Evolutionary conservation across 1,140 invertebrate genomes (phyloP), one percentile per base, ranked within the genome.

Genomic region (Leptinotarsa undecemlineata): DNA sequence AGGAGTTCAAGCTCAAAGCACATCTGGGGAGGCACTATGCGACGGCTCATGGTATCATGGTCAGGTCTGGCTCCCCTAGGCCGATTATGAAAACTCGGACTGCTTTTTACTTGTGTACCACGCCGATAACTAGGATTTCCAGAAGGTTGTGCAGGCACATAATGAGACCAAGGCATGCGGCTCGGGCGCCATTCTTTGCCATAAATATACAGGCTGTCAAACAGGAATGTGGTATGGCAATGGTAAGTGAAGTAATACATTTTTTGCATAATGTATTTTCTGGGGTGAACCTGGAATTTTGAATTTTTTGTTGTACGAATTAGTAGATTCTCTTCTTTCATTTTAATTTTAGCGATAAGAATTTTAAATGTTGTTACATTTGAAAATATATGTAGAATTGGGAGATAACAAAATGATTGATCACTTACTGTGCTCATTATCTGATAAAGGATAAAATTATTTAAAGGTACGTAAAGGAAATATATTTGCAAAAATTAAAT

Each of bases 81-180:
- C 96, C 96, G 23, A 94, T 98, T 0, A 97, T 98, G 95, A 98
- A 98, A 87, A 98, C 97, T 60, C 90, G 96, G 80, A 96, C 96
- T 76, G 96, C 96, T 33, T 98, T 98, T 87, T 98, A 97, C 87
- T 88, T 98, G 78, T 91, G 94, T 82, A 96, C 94, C 4, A 96
- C 96, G 77, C 91, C 94, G 48, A 87, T 96, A 79, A 97, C 96
- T 61, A 90, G 95, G 77, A 90, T 97, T 20, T 95, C 96, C 23
- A 90, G 97, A 61, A 88, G 94, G 69, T 87, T 97, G 64, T 96
- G 95, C 84, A 90, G 92, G 71, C 91, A 93, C 74, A 91, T 97
- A 77, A 90, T 98, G 76, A 91, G 92, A 76, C 92, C 94, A 11
- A 86, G 94, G 48, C 95, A 96, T 86, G 93, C 94, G 48, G 94